These are phyloP conservation scores for Elaphurus davidianus DNA, from an alignment of 2,113 vertebrate species.

Conservation along the genomic window DNA sequence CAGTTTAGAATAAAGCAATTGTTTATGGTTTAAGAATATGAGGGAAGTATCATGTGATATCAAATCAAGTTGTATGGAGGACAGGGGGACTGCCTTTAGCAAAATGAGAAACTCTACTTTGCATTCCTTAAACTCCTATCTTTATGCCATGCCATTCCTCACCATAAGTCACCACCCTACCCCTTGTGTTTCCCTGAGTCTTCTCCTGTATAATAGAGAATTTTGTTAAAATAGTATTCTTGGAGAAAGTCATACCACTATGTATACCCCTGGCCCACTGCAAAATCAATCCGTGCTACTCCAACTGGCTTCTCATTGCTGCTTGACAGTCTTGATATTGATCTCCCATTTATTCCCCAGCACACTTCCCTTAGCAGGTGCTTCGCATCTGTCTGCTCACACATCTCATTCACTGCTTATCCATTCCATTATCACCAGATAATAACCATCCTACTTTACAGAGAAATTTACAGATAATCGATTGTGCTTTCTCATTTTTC, in stretches of 20 bases:
- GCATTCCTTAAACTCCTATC: background rate
- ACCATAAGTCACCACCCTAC: background rate
- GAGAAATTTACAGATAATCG: constrained; percentile 32
- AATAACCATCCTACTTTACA: constrained; percentile 44
- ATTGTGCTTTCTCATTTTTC: constrained; percentile 15
- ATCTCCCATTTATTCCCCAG: constrained; percentile 46
- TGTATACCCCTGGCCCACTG: background rate
- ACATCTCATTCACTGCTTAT: constrained; percentile 54
- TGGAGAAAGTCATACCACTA: background rate
- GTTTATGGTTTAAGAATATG: background rate
- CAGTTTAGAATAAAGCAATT: background rate
- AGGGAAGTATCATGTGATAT: background rate
- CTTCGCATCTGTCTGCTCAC: constrained; percentile 51
- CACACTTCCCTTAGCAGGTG: constrained; percentile 46
- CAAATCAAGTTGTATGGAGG: background rate
- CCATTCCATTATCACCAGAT: constrained; percentile 56
- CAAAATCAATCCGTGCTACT: constrained; percentile 19
- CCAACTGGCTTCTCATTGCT: constrained; percentile 2
- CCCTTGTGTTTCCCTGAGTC: background rate
- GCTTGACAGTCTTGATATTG: constrained; percentile 28
- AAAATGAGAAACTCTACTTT: background rate
- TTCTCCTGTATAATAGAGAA: background rate
- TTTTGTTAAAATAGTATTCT: constrained; percentile 19
- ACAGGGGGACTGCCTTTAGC: background rate
- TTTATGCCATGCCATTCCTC: background rate